phyloP scores from a whole-genome alignment of 2,888 invertebrate species.

The Cordilura impudica region DNA sequence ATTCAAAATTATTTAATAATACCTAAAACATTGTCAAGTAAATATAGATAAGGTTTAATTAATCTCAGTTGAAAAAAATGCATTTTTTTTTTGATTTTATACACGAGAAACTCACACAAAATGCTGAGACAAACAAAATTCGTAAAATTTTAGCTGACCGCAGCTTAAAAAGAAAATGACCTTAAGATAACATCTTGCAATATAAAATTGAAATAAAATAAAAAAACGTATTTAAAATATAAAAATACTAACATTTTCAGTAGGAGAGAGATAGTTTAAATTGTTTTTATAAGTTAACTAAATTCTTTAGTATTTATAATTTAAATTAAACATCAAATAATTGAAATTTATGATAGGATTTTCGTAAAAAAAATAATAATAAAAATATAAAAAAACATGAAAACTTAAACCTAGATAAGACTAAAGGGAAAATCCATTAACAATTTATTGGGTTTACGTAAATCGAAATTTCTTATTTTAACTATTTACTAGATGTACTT shows the following conservation, averaged over 20 bases:
- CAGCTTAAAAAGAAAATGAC: slow-evolving; percentile 55
- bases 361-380: too few relatives aligned
- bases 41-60: slow-evolving; percentile 32
- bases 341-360: neutral
- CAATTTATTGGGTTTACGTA: neutral
- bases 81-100: slow-evolving; percentile 22
- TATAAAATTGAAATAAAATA: slow-evolving; percentile 7
- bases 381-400: too few relatives aligned
- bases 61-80: slow-evolving; percentile 20
- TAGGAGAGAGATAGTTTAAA: slow-evolving; percentile 1
- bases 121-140: slow-evolving; percentile 11
- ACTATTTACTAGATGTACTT: neutral
- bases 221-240: neutral
- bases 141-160: slow-evolving; percentile 34
- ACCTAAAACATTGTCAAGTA: neutral
- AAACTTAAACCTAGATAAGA: neutral
- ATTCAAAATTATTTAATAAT: slow-evolving; percentile 36
- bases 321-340: too few relatives aligned
- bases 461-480: neutral
- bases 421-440: neutral
- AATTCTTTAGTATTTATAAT: too few relatives aligned
- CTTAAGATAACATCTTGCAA: slow-evolving; percentile 58
- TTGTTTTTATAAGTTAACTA: too few relatives aligned
- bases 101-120: neutral
- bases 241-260: neutral